Base-by-base conservation (phyloP, 1,140 invertebrate genomes). In the Nymphalis io region DNA sequence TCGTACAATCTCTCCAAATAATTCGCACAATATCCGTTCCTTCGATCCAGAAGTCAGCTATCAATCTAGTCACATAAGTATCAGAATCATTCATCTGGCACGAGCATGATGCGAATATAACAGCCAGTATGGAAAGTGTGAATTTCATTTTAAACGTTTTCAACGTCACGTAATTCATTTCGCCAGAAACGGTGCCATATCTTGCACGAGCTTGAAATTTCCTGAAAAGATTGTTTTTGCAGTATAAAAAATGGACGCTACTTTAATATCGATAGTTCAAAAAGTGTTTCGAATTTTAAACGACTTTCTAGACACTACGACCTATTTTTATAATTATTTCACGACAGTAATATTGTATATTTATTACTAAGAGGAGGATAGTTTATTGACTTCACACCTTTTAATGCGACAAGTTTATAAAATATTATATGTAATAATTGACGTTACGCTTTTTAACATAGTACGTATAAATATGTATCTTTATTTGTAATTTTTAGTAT, bases 1-100 rank as follows among this genome's bases (percentile, higher is more conserved):
- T 92, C n/a, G 90, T 88, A 60, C 92, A 92, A 70, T 92, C 89
- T 39, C 83, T 81, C 92, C 90, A 92, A 57, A 92, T 82, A 57
- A 92, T 88, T 61, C 80, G 80, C 0, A 89, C 61, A 10, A 91
- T 74, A 68, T 92, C 89, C 16, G 85, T 78, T 10, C 92, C 88
- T 67, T 92, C 89, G 0, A 90, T 68, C 92, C 91, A 92, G 44
- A 92, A 70, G 73, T 92, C 90, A 10, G 91, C 87, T 6, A 91
- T 77, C 63, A 92, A 88, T 33, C 74, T 74, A 63, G 87, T 92
- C 58, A 90, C 67, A 74, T 90, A 83, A 2, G 81, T 65, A 18
- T 90, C 87, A 15, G 76, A 69, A 57, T 88, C 81, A 23, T 80
- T 78, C 42, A 70, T 76, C 18, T 78, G 64, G 18, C 82, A 72